phyloP scores from a whole-genome alignment of 1,140 invertebrate species.

The Bradynema listronoti region DNA sequence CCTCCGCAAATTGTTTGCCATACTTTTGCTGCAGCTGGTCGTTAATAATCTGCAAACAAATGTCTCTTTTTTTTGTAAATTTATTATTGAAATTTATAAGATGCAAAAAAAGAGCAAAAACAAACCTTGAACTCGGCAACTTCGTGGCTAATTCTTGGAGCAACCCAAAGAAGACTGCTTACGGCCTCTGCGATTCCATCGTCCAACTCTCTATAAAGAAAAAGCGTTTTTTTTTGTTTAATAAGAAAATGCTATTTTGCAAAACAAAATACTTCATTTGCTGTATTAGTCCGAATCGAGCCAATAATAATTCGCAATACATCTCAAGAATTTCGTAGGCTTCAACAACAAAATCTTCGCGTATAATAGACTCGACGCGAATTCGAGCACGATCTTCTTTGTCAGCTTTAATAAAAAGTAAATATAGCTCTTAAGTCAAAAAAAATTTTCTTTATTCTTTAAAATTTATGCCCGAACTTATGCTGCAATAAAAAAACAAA shows the following conservation, averaged over 20 bases:
- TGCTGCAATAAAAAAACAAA: not conserved
- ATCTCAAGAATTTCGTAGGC: constrained; percentile 98
- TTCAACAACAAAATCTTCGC: constrained; percentile 97
- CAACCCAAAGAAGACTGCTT: constrained; percentile 90
- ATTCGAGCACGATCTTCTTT: constrained; percentile 89
- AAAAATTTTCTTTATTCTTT: too few relatives aligned
- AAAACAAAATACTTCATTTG: constrained; percentile 76
- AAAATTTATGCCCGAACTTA: too few relatives aligned
- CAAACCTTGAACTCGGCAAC: constrained; percentile 58
- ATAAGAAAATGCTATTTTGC: not conserved
- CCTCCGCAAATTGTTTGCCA: constrained; percentile 82
- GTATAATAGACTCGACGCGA: constrained; percentile 92
- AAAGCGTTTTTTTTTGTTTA: constrained; percentile 5
- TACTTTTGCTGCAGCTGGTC: constrained; percentile 86
- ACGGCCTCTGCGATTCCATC: constrained; percentile 89
- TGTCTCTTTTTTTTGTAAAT: not conserved
- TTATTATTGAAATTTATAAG: too few relatives aligned
- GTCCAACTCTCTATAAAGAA: constrained; percentile 70
- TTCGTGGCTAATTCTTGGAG: constrained; percentile 68
- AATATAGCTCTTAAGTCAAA: too few relatives aligned
- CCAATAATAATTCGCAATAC: constrained; percentile 92
- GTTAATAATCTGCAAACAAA: constrained; percentile 74
- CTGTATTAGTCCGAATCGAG: constrained; percentile 88
- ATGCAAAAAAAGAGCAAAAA: constrained; percentile 26
- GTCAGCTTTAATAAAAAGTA: constrained; percentile 61